Base-by-base conservation (phyloP, 2,797 vertebrate species). In the Dromococcyx pavoninus region DNA sequence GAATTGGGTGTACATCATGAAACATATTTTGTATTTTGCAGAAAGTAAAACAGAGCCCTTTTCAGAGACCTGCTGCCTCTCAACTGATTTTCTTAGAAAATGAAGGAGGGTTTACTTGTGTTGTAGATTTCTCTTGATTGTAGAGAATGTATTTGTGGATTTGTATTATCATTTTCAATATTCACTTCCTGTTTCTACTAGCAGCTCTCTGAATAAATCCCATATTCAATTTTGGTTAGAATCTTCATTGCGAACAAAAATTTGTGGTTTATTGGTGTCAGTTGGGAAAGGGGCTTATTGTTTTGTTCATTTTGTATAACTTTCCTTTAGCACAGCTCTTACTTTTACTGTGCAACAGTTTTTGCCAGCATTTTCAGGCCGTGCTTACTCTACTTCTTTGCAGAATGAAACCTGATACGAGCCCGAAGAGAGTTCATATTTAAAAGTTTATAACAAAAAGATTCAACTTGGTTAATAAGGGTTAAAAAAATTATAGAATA, bases 101-200 rank as follows among this genome's bases (percentile, higher is more conserved):
- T 50, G 79, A 97, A 43, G 62, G 85, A 94, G 53, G 65, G 53
- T 65, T 95, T 89, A 43, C 86, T 94, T 93, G 43, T 57, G 93
- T 25, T 48, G 81, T 88, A 66, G 64, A 76, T 93, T 96, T 96
- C 50, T 65, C 69, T 84, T 95, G 76, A 73, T 46, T 89, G 89
- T 92, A 91, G 54, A 93, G 64, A 97, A 95, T 79, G 25, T 70
- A 83, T 95, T 97, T 96, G 97, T 66, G 95, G 35, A 93, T 96
- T 93, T 90, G 54, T 94, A 81, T 94, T 87, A 82, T 89, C 91
- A 95, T 97, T 96, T 95, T 96, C 88, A 95, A 65, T 88, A 93
- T 92, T 94, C 43, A 80, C 85, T 96, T 97, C 95, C 94, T 96
- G 81, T 94, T 97, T 91, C 82, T 94, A 58, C 56, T 77, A 96